Evolutionary conservation across 2,113 vertebrate species (phyloP).

Genomic region (Sialia sialis): DNA sequence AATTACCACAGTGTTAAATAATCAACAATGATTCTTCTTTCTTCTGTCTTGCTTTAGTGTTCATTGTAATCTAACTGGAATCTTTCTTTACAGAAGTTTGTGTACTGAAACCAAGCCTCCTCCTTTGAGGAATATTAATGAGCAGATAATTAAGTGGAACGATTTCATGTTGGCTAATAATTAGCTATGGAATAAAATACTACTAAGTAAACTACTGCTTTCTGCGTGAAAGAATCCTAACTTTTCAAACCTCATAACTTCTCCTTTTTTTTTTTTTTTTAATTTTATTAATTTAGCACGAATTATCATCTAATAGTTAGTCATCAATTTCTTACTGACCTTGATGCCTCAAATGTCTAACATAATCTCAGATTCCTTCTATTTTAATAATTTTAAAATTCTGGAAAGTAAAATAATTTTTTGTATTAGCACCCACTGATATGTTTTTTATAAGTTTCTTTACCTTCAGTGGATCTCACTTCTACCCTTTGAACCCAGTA

Average conservation of each 20-base stretch:
- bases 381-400: neutral
- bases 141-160: neutral
- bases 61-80: neutral
- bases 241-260: neutral
- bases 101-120: neutral
- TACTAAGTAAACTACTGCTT: neutral
- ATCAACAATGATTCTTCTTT: neutral
- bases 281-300: neutral
- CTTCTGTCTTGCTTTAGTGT: neutral
- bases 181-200: neutral
- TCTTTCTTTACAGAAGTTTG: neutral
- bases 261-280: neutral
- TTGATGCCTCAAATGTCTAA: neutral
- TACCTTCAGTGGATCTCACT: neutral
- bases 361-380: neutral
- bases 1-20: neutral
- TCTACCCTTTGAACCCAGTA: neutral
- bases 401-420: neutral
- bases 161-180: constrained; percentile 19
- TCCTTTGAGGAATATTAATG: constrained; percentile 15
- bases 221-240: neutral
- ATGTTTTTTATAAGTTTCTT: neutral
- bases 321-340: neutral
- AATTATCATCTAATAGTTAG: neutral
- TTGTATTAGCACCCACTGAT: neutral